Evolutionary conservation across 2,888 invertebrate genomes (phyloP).

Genomic region (Caenorhabditis sp.): DNA sequence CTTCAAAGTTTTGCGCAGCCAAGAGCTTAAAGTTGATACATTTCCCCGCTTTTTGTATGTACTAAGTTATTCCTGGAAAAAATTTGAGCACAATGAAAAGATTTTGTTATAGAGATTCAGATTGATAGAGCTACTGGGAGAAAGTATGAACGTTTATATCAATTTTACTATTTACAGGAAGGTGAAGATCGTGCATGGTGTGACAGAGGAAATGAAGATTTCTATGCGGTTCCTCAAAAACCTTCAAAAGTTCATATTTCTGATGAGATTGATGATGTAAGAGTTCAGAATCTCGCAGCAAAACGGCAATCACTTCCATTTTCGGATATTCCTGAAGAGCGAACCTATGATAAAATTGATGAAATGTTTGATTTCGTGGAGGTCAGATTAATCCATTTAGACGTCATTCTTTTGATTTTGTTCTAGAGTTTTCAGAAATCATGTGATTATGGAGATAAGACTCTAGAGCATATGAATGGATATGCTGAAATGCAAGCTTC

Average conservation of each 20-base stretch:
- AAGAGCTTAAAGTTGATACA: no score
- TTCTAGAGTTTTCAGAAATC: constrained; percentile 4
- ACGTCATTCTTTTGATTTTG: background rate
- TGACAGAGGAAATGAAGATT: constrained; percentile 7
- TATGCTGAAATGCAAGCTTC: constrained; percentile 20
- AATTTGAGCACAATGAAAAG: no score
- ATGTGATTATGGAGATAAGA: constrained; percentile 26
- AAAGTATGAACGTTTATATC: no score
- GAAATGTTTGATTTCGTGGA: constrained; percentile 50
- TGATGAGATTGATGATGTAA: background rate
- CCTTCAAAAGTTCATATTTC: background rate
- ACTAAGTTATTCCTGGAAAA: no score
- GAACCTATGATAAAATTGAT: constrained; percentile 44
- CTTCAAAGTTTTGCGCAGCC: no score
- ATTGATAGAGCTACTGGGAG: no score
- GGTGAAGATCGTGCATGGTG: constrained; percentile 3
- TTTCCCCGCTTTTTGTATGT: no score
- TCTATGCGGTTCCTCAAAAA: constrained; percentile 25
- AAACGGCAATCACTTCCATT: constrained; percentile 31
- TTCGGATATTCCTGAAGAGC: constrained; percentile 40
- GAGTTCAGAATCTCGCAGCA: background rate
- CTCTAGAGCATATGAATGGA: constrained; percentile 22
- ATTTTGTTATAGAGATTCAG: no score
- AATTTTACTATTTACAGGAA: background rate
- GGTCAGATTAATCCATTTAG: constrained; percentile 14